Evolutionary conservation across 1,140 invertebrate species (phyloP), one percentile per base, ranked within the genome.

Genomic region (Drosophila obscura): DNA sequence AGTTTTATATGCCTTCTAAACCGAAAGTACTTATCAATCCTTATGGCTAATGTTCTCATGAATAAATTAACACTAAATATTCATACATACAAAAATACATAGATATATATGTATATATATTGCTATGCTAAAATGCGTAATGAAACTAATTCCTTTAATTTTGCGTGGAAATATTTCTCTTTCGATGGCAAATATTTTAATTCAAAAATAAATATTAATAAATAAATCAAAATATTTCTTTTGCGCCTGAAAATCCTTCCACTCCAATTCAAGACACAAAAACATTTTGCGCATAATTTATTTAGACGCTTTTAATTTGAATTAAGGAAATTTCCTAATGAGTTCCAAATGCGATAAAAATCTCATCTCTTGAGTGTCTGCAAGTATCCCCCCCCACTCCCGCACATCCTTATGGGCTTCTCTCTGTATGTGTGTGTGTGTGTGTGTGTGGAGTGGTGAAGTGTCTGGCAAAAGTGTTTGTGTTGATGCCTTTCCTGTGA

Each of bases 401-500:
- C 28, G 41, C 49, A 48, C 19, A 46, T 48, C 31, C 50, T 28
- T 44, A 22, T 45, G 55, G 57, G 39, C 65, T 46, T 13, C 7
- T 19, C 19, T 52, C 49, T 44, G 65, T 41, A 41, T 43, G 41
- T 28, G 26, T 59, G 46, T 68, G 49, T 49, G 57, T 59, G 24
- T 62, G 52, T 53, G 39, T 15, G 43, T 16, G 26, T 9, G 22
- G 46, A 24, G 15, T 46, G 35, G 8, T 46, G 35, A 69, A 69
- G 66, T 71, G 67, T 71, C 45, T 71, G 67, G 67, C 67, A 69
- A 73, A 77, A 91, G 89, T 91, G 89, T 91, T 91, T 91, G 72
- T 67, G 58, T 80, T 90, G 76, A 87, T 89, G 84, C 89, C 89
- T 91, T 91, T 85, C 89, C 89, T 91, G 89, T 91, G 75, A 91